A percentile compares a stretch with the other conserved stretches of the same genome.
These are phyloP conservation scores for Cercocebus atys DNA, from an alignment of 2,113 vertebrate genomes.

Conservation along the genomic window DNA sequence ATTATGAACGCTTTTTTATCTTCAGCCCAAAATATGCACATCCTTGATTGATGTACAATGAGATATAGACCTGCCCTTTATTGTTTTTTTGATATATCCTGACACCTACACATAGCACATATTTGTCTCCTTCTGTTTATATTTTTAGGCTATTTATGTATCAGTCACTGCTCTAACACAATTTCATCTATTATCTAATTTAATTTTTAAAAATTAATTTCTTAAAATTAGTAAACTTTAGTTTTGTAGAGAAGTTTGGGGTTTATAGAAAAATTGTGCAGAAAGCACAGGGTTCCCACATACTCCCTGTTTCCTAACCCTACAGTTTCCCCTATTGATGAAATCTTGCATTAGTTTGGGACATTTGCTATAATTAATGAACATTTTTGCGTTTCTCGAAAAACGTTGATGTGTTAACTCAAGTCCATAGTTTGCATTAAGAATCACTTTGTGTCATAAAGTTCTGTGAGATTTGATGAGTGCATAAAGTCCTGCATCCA, in stretches of 20 bases:
- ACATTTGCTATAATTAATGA: neutral
- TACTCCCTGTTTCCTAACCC: too few relatives aligned
- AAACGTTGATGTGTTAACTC: neutral
- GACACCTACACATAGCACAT: fast-evolving
- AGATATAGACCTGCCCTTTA: neutral
- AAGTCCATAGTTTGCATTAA: neutral
- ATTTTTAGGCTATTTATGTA: neutral
- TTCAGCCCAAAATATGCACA: neutral
- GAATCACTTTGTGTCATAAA: neutral
- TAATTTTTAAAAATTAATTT: neutral
- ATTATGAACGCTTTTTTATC: neutral
- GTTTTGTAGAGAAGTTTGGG: neutral
- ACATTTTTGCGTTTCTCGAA: neutral
- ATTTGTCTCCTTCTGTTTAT: neutral
- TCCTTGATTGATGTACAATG: neutral
- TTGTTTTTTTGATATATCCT: neutral
- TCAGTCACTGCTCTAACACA: neutral
- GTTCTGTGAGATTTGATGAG: neutral
- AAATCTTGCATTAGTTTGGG: neutral
- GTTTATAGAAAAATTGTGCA: neutral
- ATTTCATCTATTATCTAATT: neutral
- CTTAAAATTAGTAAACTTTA: neutral
- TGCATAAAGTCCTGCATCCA: too few relatives aligned
- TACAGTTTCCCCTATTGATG: neutral
- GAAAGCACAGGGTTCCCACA: neutral